These are phyloP conservation scores for Thermophis baileyi DNA, from an alignment of 2,113 vertebrate species.

Conservation along the genomic window DNA sequence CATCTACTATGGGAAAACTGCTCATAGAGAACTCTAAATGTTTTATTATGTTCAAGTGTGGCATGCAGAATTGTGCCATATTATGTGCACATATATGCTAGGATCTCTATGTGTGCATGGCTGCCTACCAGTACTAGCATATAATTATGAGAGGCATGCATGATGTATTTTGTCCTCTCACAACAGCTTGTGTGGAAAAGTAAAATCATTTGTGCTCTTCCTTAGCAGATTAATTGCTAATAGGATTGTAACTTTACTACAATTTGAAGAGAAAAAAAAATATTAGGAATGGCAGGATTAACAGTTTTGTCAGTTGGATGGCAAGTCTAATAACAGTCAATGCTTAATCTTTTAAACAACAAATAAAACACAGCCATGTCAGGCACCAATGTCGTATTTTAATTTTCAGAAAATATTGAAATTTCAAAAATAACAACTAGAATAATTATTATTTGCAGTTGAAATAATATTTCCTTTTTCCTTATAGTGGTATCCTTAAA, in stretches of 20 bases:
- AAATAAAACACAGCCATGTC: accelerated
- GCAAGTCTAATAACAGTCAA: accelerated
- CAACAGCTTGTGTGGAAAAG: neutral
- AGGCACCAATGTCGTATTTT: neutral
- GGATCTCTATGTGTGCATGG: too few relatives aligned
- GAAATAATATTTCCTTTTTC: neutral
- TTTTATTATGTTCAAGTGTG: neutral
- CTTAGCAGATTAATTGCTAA: neutral
- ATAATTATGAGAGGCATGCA: neutral
- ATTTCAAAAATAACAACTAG: neutral
- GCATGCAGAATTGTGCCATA: neutral
- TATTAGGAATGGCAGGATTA: neutral
- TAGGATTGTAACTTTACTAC: too few relatives aligned
- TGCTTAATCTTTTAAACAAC: neutral
- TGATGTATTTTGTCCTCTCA: neutral
- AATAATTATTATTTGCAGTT: neutral
- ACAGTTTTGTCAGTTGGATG: neutral
- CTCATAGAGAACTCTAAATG: neutral
- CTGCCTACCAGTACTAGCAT: neutral
- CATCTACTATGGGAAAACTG: neutral
- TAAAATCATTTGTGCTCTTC: neutral
- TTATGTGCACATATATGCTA: neutral
- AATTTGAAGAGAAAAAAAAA: neutral
- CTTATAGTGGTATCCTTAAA: neutral
- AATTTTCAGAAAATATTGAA: neutral